These are phyloP conservation scores for Orientallactaga sibirica DNA, from an alignment of 2,797 vertebrate genomes.

Conservation along the genomic window DNA sequence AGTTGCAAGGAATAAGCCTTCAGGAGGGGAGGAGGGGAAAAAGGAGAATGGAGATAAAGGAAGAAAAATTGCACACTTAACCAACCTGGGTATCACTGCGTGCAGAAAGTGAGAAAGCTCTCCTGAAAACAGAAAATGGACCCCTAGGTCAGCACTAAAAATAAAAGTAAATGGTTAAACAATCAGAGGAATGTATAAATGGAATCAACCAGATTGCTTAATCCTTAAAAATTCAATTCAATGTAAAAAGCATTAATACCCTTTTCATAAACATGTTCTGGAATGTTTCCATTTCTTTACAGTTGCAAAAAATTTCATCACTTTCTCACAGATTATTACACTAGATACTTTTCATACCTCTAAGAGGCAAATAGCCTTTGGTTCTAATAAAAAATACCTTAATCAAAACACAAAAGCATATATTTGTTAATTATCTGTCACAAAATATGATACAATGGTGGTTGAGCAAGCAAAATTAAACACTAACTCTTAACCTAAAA, in stretches of 20 bases:
- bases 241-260: not conserved
- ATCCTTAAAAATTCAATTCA: conserved; percentile 26
- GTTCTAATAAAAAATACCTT: conserved; percentile 16
- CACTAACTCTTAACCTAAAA: not conserved
- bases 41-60: conserved; percentile 29
- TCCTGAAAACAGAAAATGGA: not conserved
- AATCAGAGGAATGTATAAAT: not conserved
- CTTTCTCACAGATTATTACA: not conserved
- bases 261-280: not conserved
- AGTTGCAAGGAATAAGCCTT: not conserved
- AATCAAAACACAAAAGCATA: conserved; percentile 30
- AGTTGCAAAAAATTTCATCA: not conserved
- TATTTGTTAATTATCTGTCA: conserved; percentile 41
- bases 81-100: not conserved
- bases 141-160: conserved; percentile 31
- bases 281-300: conserved; percentile 25
- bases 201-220: not conserved
- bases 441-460: not conserved
- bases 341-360: conserved; percentile 26
- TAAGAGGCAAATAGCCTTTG: conserved; percentile 34
- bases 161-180: conserved; percentile 35
- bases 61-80: conserved; percentile 40
- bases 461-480: not conserved
- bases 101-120: not conserved
- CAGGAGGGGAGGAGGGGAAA: not conserved